phyloP scores from a whole-genome alignment of 1,140 invertebrate species.

The Papilio xuthus region DNA sequence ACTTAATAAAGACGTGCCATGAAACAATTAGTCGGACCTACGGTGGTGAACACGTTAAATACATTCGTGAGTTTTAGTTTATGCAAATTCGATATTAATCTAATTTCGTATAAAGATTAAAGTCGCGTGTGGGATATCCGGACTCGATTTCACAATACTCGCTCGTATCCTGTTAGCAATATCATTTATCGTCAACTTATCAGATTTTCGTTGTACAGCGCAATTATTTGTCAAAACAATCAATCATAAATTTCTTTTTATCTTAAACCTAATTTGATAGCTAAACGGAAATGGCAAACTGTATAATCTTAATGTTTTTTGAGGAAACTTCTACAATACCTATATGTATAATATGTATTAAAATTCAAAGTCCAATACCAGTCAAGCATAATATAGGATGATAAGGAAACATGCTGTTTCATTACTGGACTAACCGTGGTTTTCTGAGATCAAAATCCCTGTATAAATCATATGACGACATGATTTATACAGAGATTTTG shows the following conservation, averaged over 20 bases:
- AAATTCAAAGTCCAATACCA: too few relatives aligned
- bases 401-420: too few relatives aligned
- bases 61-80: constrained; percentile 27
- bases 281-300: not conserved
- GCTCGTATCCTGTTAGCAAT: not conserved
- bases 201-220: not conserved
- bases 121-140: constrained; percentile 11
- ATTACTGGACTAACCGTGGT: too few relatives aligned
- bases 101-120: constrained; percentile 23
- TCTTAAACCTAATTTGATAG: not conserved
- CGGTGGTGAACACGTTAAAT: constrained; percentile 36
- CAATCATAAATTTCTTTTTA: not conserved
- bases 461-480: too few relatives aligned
- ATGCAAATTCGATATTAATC: constrained; percentile 36
- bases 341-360: too few relatives aligned
- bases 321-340: not conserved
- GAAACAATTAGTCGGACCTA: constrained; percentile 38
- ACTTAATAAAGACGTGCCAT: constrained; percentile 38
- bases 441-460: too few relatives aligned
- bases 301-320: not conserved
- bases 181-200: not conserved
- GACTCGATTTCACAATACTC: not conserved
- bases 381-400: too few relatives aligned
- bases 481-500: too few relatives aligned
- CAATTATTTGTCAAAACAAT: constrained; percentile 12